These are phyloP conservation scores for Macaria liturata DNA, from an alignment of 2,888 invertebrate genomes.

Conservation along the genomic window DNA sequence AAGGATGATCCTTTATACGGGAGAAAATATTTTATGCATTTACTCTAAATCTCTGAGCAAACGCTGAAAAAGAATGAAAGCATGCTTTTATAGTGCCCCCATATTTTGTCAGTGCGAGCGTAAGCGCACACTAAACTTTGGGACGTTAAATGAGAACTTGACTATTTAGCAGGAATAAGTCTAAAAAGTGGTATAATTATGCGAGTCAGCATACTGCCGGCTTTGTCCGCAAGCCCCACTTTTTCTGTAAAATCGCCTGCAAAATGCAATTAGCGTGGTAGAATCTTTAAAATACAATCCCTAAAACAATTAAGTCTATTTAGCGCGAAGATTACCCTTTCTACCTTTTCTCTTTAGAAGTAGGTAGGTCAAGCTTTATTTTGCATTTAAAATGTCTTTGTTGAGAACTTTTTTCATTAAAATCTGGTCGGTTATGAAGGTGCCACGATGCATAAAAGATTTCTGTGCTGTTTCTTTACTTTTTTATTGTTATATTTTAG, in stretches of 20 bases:
- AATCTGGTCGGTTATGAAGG: constrained; percentile 55
- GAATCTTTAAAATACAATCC: constrained; percentile 31
- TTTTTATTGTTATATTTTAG: constrained; percentile 20
- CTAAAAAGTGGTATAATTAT: constrained; percentile 16
- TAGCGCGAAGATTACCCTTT: constrained; percentile 34
- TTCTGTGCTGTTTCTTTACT: constrained; percentile 40
- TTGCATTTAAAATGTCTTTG: constrained; percentile 64
- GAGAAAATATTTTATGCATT: too few relatives aligned
- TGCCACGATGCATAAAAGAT: constrained; percentile 60
- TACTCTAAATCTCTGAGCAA: too few relatives aligned
- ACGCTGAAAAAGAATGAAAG: too few relatives aligned
- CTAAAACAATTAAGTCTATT: constrained; percentile 43
- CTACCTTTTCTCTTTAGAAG: constrained; percentile 28
- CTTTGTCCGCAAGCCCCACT: constrained; percentile 10
- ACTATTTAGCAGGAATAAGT: constrained; percentile 30
- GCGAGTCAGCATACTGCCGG: constrained; percentile 12
- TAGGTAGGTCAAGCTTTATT: constrained; percentile 41
- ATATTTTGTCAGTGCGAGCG: background rate
- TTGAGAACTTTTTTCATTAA: constrained; percentile 65
- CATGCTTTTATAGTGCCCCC: background rate
- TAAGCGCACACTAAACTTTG: constrained; percentile 8
- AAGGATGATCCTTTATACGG: too few relatives aligned
- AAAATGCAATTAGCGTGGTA: constrained; percentile 24
- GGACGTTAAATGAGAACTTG: constrained; percentile 12
- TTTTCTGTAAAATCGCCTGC: constrained; percentile 13